These are phyloP conservation scores for Rhincodon typus DNA, from an alignment of 2,797 vertebrate species.

Conservation along the genomic window DNA sequence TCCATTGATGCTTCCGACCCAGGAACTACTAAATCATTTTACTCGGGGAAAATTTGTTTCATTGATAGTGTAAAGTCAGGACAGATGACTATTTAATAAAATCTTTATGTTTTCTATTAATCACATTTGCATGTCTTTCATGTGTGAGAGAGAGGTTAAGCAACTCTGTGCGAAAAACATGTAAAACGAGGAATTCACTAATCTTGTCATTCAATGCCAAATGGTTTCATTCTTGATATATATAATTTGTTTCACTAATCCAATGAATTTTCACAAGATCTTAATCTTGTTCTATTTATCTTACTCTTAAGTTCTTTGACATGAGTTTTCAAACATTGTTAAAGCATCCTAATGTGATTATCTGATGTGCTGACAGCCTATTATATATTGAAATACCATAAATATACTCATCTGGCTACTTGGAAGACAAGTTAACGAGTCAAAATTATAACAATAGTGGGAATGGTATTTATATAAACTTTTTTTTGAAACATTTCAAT, in stretches of 20 bases:
- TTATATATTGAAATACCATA: not conserved
- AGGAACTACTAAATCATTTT: not conserved
- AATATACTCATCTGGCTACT: not conserved
- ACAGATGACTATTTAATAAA: not conserved
- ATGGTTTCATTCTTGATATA: not conserved
- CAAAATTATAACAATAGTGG: not conserved
- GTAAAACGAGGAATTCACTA: not conserved
- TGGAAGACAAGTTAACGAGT: not conserved
- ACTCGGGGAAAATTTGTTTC: not conserved
- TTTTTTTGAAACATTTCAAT: not conserved
- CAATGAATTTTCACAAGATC: not conserved
- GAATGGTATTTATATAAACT: not conserved
- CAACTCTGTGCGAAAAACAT: not conserved
- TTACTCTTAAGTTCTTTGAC: too few species aligned
- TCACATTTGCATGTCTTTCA: not conserved
- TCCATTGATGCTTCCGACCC: not conserved
- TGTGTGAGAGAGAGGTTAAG: not conserved
- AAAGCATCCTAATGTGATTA: not conserved
- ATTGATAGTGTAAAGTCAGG: not conserved
- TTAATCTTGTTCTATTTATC: too few species aligned
- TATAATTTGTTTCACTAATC: not conserved
- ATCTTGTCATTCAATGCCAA: not conserved
- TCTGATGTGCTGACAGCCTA: not conserved
- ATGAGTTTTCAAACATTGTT: not conserved
- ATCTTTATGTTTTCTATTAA: not conserved